These are phyloP conservation scores for Ips typographus DNA, from an alignment of 1,140 invertebrate genomes.

Conservation along the genomic window DNA sequence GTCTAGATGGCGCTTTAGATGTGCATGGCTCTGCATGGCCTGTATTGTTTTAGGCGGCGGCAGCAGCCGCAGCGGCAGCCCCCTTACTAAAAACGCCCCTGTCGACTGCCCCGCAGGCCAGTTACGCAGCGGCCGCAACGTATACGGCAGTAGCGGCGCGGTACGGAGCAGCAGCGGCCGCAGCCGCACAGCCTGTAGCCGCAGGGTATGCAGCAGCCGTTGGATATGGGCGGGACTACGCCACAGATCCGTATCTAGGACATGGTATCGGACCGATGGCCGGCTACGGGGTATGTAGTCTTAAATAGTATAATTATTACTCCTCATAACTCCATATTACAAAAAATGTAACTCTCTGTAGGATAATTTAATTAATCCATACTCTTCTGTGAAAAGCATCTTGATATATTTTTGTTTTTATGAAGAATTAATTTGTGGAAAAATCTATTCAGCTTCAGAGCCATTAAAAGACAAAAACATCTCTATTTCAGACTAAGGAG, in stretches of 20 bases:
- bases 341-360: too few species aligned
- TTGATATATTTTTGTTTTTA: too few species aligned
- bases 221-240: constrained; percentile 87
- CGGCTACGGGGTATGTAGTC: constrained; percentile 83
- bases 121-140: constrained; percentile 78
- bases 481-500: too few species aligned
- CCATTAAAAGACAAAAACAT: too few species aligned
- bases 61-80: constrained; percentile 66
- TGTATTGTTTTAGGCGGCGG: constrained; percentile 63
- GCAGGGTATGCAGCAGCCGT: constrained; percentile 65
- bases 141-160: constrained; percentile 80
- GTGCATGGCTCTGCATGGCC: constrained; percentile 58
- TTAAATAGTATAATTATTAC: too few species aligned
- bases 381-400: too few species aligned
- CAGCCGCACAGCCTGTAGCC: constrained; percentile 65
- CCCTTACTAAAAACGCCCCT: constrained; percentile 57
- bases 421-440: too few species aligned
- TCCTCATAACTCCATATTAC: too few species aligned
- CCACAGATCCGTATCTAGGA: constrained; percentile 86
- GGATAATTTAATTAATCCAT: too few species aligned
- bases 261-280: constrained; percentile 95
- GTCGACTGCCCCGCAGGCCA: constrained; percentile 70
- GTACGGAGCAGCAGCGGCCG: constrained; percentile 64
- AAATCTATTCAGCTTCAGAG: too few species aligned
- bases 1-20: constrained; percentile 44